Conservation (phyloP, 2,797 vertebrate genomes). For the Channallabes apus region DNA sequence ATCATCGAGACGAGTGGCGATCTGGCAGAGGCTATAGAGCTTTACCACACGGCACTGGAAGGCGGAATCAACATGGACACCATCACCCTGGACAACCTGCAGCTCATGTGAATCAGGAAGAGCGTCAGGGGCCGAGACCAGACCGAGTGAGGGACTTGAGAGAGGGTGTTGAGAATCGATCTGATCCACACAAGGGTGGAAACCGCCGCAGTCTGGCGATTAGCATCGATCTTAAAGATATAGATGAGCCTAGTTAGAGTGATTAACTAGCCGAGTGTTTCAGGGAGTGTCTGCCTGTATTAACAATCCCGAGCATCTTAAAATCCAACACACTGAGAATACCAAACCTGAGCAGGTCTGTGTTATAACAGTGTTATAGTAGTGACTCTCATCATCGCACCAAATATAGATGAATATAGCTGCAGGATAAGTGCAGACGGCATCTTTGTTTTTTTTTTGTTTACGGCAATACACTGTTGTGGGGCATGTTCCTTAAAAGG, state of each 20-base stretch:
- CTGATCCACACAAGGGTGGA: not conserved
- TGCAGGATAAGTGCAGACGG: not conserved
- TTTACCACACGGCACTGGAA: constrained; percentile 85
- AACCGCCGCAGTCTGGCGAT: not conserved
- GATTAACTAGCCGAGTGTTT: not conserved
- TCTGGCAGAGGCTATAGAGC: constrained; percentile 86
- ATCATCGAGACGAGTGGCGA: constrained; percentile 89
- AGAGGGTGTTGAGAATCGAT: not conserved
- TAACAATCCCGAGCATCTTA: not conserved
- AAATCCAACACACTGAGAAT: not conserved
- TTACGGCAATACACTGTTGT: not conserved
- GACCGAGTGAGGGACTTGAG: not conserved
- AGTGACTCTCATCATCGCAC: not conserved
- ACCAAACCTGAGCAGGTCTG: not conserved
- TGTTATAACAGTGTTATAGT: not conserved
- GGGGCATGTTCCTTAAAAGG: not conserved
- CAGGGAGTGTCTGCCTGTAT: not conserved
- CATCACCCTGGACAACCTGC: constrained; percentile 69
- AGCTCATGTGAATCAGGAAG: constrained; percentile 51
- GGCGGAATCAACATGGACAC: constrained; percentile 70
- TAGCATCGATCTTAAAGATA: not conserved
- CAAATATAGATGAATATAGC: not conserved
- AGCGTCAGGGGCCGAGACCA: not conserved
- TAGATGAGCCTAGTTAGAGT: not conserved
- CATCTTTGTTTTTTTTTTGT: not conserved